Evolutionary conservation across 2,888 invertebrate species (phyloP).

Genomic region (Odontothrips loti): DNA sequence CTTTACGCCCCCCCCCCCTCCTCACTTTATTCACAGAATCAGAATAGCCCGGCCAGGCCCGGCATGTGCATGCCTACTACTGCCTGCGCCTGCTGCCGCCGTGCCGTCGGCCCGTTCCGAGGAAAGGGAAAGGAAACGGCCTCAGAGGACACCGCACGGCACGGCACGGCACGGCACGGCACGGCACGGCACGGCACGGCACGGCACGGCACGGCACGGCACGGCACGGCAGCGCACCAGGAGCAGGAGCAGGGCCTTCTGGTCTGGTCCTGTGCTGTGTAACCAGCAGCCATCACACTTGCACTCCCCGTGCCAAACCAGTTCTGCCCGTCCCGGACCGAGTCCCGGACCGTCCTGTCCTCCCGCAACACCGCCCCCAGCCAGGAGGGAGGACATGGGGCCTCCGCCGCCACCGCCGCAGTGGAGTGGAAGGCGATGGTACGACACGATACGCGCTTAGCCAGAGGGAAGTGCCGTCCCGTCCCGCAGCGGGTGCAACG

Average conservation of each 20-base stretch:
- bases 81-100: background rate
- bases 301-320: constrained; percentile 19
- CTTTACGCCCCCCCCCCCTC: background rate
- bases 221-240: too few relatives aligned
- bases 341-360: background rate
- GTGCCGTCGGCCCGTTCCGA: background rate
- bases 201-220: too few relatives aligned
- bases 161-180: background rate
- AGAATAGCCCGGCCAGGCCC: background rate
- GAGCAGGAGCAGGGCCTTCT: background rate
- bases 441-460: too few relatives aligned
- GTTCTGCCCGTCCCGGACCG: constrained; percentile 8
- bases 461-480: too few relatives aligned
- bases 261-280: background rate
- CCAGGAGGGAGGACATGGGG: too few relatives aligned
- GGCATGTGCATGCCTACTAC: background rate
- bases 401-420: too few relatives aligned
- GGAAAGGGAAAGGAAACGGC: background rate
- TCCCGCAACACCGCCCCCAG: too few relatives aligned
- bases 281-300: constrained; percentile 22
- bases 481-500: too few relatives aligned
- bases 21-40: background rate
- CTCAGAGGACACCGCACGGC: background rate
- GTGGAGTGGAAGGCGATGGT: too few relatives aligned
- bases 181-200: background rate